These are phyloP conservation scores for Pogonocichla stellata DNA, from an alignment of 2,113 vertebrate genomes.

Conservation along the genomic window DNA sequence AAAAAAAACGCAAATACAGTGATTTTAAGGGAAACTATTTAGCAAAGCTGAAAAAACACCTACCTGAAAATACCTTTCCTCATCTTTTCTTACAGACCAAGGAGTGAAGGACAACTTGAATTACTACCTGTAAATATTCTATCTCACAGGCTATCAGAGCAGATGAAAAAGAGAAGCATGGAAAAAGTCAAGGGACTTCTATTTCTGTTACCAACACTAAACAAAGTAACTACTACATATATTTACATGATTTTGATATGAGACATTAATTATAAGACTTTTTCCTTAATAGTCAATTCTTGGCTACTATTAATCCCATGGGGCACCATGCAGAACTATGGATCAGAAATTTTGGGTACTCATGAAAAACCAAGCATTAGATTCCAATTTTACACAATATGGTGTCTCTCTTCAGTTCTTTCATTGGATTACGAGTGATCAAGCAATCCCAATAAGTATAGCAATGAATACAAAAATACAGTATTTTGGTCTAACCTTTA, in stretches of 20 bases:
- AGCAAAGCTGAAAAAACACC: neutral
- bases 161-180: neutral
- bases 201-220: neutral
- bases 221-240: neutral
- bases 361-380: neutral
- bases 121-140: neutral
- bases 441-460: neutral
- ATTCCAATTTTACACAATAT: neutral
- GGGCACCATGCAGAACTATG: neutral
- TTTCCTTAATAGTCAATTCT: neutral
- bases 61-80: neutral
- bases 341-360: neutral
- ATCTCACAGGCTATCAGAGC: neutral
- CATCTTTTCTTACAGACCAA: neutral
- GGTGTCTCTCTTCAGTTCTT: neutral
- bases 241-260: neutral
- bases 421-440: neutral
- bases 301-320: neutral
- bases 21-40: neutral
- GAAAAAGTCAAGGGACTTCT: neutral
- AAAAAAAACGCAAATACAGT: neutral
- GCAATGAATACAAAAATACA: neutral
- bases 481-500: neutral
- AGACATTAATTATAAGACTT: neutral
- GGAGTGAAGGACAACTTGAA: neutral